These are phyloP conservation scores for Pica pica DNA, from an alignment of 2,113 vertebrate species.

Conservation along the genomic window DNA sequence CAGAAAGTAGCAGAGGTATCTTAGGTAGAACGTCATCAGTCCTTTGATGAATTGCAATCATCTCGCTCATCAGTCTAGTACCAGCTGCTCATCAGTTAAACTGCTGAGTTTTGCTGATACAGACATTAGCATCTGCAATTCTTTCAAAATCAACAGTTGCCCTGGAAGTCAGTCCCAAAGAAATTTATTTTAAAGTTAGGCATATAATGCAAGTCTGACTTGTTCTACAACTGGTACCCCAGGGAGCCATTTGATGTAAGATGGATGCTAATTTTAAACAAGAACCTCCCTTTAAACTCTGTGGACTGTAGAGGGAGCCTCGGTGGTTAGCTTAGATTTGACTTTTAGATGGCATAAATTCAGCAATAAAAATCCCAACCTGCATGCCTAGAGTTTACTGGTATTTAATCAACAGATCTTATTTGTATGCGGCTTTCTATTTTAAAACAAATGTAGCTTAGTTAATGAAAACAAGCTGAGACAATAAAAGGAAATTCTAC, in stretches of 20 bases:
- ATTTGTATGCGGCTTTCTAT: background rate
- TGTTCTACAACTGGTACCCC: background rate
- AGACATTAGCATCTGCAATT: background rate
- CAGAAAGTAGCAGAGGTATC: constrained; percentile 6
- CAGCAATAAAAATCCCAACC: background rate
- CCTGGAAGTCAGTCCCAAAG: background rate
- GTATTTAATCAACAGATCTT: background rate
- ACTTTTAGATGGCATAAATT: background rate
- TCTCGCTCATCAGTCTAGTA: constrained; percentile 3
- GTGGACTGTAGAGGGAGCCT: background rate
- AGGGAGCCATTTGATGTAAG: background rate
- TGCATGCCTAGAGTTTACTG: background rate
- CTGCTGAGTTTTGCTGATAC: constrained; percentile 20
- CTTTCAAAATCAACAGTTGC: constrained; percentile 28
- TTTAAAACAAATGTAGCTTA: constrained; percentile 1
- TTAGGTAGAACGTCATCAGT: background rate
- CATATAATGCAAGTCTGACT: background rate
- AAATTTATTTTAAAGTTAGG: background rate
- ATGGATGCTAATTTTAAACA: background rate
- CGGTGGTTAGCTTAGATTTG: background rate
- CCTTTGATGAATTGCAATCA: constrained; percentile 47
- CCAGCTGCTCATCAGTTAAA: constrained; percentile 50
- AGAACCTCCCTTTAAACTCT: background rate
- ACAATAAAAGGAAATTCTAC: background rate
- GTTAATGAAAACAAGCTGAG: constrained; percentile 1